Evolutionary conservation across 2,113 vertebrate species (phyloP).

Genomic region (Carassius carassius): DNA sequence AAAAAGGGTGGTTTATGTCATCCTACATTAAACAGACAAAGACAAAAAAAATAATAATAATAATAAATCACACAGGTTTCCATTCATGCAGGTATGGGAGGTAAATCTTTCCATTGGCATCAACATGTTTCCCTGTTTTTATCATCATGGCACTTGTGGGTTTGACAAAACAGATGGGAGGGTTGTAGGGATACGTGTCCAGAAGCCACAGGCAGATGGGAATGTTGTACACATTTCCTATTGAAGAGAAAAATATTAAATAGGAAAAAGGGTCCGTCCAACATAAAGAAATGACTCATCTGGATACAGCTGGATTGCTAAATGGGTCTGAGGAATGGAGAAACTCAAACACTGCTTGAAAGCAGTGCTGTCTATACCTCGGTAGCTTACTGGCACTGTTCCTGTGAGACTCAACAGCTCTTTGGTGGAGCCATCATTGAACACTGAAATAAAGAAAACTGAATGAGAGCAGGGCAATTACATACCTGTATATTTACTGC

Average conservation of each 20-base stretch:
- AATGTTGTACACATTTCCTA: slow-evolving; percentile 96
- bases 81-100: slow-evolving; percentile 87
- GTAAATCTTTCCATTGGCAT: slow-evolving; percentile 83
- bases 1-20: not conserved
- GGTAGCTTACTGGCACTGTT: slow-evolving; percentile 94
- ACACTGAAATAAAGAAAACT: slow-evolving; percentile 76
- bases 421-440: slow-evolving; percentile 92
- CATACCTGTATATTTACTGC: not conserved
- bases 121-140: slow-evolving; percentile 97
- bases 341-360: not conserved
- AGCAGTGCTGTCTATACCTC: slow-evolving; percentile 76
- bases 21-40: not conserved
- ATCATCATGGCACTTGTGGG: slow-evolving; percentile 98
- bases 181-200: slow-evolving; percentile 96
- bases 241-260: slow-evolving; percentile 43
- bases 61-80: slow-evolving; percentile 85
- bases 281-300: not conserved
- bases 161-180: slow-evolving; percentile 98
- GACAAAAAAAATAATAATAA: not conserved
- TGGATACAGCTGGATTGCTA: not conserved
- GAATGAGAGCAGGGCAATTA: not conserved
- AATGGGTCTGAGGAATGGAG: not conserved
- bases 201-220: slow-evolving; percentile 95
- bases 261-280: not conserved
- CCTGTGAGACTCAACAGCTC: slow-evolving; percentile 95